A percentile compares a stretch with the other conserved stretches of the same genome.
These are phyloP conservation scores for Eulacestoma nigropectus DNA, from an alignment of 2,113 vertebrate species.

Conservation along the genomic window DNA sequence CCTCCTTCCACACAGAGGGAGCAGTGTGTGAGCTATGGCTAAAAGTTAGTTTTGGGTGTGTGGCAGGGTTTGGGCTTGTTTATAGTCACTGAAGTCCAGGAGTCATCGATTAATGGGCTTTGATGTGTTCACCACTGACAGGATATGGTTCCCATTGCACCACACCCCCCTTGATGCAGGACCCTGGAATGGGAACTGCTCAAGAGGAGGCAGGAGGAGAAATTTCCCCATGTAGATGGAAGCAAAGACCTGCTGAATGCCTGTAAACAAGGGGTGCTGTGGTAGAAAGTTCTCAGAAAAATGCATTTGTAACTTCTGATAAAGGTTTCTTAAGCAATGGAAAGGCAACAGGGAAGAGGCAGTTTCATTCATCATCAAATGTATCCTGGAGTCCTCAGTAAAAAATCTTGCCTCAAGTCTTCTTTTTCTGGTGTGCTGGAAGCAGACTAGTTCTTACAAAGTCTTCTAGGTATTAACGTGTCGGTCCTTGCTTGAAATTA, in stretches of 20 bases:
- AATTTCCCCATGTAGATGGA: accelerated
- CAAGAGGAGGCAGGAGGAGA: background rate
- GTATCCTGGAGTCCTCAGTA: background rate
- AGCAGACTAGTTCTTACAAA: background rate
- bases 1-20: background rate
- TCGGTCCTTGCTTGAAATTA: background rate
- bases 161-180: background rate
- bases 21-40: accelerated
- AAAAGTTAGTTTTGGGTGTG: background rate
- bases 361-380: background rate
- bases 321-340: background rate
- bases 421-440: background rate
- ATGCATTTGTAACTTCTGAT: background rate
- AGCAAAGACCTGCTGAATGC: background rate
- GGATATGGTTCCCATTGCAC: background rate
- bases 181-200: background rate
- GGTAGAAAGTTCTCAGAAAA: background rate
- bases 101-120: background rate
- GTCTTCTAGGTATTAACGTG: background rate
- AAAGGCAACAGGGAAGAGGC: background rate
- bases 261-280: background rate
- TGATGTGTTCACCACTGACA: background rate
- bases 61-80: background rate
- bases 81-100: background rate
- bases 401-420: background rate